A percentile compares a stretch with the other conserved stretches of the same genome.
These are phyloP conservation scores for Oceanites oceanicus DNA, from an alignment of 2,113 vertebrate species.

Conservation along the genomic window DNA sequence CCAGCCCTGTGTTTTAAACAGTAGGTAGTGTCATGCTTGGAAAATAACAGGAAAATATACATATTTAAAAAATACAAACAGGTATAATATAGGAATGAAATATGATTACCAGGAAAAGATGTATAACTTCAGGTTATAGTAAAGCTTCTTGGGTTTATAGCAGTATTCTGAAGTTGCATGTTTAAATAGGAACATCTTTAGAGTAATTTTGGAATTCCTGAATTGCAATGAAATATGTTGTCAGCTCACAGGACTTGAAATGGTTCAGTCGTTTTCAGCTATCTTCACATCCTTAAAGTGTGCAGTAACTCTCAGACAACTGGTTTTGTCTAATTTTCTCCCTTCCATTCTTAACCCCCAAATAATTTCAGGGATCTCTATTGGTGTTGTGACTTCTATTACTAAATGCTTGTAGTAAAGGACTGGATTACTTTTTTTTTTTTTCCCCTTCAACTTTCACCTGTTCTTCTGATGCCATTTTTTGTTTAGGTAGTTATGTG, in stretches of 20 bases:
- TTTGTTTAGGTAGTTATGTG: background rate
- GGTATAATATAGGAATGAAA: background rate
- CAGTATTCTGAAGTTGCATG: background rate
- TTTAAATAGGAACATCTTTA: background rate
- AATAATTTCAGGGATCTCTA: background rate
- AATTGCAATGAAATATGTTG: background rate
- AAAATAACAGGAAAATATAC: background rate
- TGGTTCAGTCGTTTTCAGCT: background rate
- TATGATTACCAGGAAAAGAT: background rate
- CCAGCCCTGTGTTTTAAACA: background rate
- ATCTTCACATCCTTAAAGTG: background rate
- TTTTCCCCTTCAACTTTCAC: background rate
- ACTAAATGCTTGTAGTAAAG: background rate
- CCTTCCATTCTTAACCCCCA: background rate
- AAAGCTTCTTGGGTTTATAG: background rate
- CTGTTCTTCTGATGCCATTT: background rate
- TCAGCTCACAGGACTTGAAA: background rate
- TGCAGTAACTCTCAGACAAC: background rate
- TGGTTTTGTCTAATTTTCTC: background rate
- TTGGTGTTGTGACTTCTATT: background rate
- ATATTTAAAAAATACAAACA: background rate
- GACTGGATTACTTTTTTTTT: background rate
- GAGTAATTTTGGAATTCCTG: background rate
- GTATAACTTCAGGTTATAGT: background rate
- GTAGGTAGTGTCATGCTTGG: background rate